A percentile compares a stretch with the other conserved stretches of the same genome.
Conservation (phyloP, 2,888 invertebrate species). For the Pseudococcus viburni region DNA sequence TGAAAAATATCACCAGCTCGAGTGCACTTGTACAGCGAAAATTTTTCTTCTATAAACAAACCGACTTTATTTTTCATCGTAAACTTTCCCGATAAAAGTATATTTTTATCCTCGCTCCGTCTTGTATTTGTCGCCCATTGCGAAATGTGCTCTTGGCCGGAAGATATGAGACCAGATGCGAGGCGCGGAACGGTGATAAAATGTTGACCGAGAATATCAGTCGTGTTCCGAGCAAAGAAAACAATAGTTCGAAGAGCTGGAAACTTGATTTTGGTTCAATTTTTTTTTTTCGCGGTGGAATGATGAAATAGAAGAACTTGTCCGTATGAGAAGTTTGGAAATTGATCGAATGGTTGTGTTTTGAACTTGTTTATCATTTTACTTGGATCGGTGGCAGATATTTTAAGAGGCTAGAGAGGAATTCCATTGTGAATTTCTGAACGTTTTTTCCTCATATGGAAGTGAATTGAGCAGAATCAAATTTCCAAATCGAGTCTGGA, state of each 20-base stretch:
- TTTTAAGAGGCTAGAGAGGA: too few relatives aligned
- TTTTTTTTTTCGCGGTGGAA: too few relatives aligned
- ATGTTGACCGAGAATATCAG: background rate
- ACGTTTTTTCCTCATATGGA: too few relatives aligned
- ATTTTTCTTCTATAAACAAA: slow-evolving; percentile 24
- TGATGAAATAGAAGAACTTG: too few relatives aligned
- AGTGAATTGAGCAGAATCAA: too few relatives aligned
- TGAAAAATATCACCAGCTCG: slow-evolving; percentile 17
- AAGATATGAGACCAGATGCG: background rate
- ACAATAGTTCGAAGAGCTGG: background rate
- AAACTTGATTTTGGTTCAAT: too few relatives aligned
- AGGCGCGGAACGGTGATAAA: background rate
- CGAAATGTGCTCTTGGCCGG: background rate
- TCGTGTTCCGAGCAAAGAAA: background rate
- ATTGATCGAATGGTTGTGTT: too few relatives aligned
- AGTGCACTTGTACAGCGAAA: slow-evolving; percentile 9
- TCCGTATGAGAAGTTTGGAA: too few relatives aligned
- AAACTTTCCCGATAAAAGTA: slow-evolving; percentile 6
- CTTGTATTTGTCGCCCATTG: background rate
- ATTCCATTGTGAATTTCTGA: too few relatives aligned
- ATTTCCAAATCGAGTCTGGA: too few relatives aligned
- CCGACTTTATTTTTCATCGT: slow-evolving; percentile 19
- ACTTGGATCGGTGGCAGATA: too few relatives aligned
- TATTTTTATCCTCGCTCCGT: background rate
- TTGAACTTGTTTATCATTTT: too few relatives aligned